Evolutionary conservation across 1,140 invertebrate genomes (phyloP).

Genomic region (Ectropis grisescens): DNA sequence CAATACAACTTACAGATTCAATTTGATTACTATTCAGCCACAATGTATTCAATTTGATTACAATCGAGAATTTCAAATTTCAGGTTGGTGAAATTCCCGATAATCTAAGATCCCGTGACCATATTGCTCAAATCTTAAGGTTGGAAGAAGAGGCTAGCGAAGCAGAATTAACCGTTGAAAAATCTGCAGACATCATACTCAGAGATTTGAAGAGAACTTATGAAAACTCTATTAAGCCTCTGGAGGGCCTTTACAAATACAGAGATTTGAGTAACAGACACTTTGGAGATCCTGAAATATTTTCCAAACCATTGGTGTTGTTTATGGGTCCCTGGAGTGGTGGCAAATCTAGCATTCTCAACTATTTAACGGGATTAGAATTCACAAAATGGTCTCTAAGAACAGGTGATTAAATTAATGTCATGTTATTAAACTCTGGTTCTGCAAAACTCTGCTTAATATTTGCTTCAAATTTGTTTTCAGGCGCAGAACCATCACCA

Average conservation of each 20-base stretch:
- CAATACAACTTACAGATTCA: too few species aligned
- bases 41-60: too few species aligned
- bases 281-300: constrained; percentile 95
- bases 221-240: constrained; percentile 88
- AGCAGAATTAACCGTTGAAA: constrained; percentile 79
- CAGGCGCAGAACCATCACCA: constrained; percentile 93
- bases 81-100: constrained; percentile 81
- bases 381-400: constrained; percentile 85
- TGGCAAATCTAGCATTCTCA: constrained; percentile 94
- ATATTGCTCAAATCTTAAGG: constrained; percentile 85
- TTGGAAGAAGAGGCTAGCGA: constrained; percentile 82
- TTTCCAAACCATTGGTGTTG: constrained; percentile 92
- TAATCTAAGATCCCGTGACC: constrained; percentile 82
- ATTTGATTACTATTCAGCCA: too few species aligned
- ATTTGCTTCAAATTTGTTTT: too few species aligned
- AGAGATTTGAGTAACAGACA: constrained; percentile 92
- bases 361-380: constrained; percentile 91
- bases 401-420: constrained; percentile 76
- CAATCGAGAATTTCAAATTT: constrained; percentile 53
- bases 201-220: constrained; percentile 90
- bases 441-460: too few species aligned
- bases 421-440: too few species aligned
- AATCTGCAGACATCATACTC: constrained; percentile 82
- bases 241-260: constrained; percentile 93
- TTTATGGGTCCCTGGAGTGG: constrained; percentile 97